phyloP scores from a whole-genome alignment of 2,113 vertebrate genomes.

The Ellobius talpinus region DNA sequence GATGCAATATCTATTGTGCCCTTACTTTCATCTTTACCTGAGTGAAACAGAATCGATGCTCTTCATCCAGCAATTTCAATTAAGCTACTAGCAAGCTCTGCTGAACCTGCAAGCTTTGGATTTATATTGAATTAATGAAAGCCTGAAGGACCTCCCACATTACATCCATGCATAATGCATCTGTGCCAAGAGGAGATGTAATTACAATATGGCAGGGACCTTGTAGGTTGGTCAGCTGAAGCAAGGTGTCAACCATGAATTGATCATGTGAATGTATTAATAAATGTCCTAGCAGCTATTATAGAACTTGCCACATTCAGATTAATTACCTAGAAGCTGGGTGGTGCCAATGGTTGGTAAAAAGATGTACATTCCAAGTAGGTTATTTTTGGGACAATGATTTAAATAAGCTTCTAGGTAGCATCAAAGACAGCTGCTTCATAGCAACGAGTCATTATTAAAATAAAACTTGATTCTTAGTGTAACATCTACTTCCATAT shows the following conservation, averaged over 20 bases:
- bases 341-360: background rate
- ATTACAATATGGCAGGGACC: slow-evolving; percentile 6
- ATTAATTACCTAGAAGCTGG: slow-evolving; percentile 13
- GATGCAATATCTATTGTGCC: slow-evolving; percentile 38
- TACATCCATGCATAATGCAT: slow-evolving; percentile 12
- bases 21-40: slow-evolving; percentile 68
- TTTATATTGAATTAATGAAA: slow-evolving; percentile 79
- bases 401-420: slow-evolving; percentile 30
- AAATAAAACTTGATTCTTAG: background rate
- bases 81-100: slow-evolving; percentile 59
- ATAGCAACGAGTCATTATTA: background rate
- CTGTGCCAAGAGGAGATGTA: slow-evolving; percentile 36
- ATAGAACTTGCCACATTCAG: slow-evolving; percentile 29
- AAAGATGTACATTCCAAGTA: slow-evolving; percentile 4
- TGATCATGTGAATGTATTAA: slow-evolving; percentile 49
- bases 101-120: slow-evolving; percentile 67
- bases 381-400: slow-evolving; percentile 14
- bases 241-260: slow-evolving; percentile 66
- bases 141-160: slow-evolving; percentile 62
- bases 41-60: slow-evolving; percentile 69
- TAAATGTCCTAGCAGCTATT: slow-evolving; percentile 47
- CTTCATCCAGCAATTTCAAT: slow-evolving; percentile 69
- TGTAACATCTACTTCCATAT: slow-evolving; percentile 28
- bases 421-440: background rate
- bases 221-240: slow-evolving; percentile 62